Evolutionary conservation across 1,140 invertebrate genomes (phyloP), one percentile per base, ranked within the genome.

Genomic region (Drosophila sulfurigaster): DNA sequence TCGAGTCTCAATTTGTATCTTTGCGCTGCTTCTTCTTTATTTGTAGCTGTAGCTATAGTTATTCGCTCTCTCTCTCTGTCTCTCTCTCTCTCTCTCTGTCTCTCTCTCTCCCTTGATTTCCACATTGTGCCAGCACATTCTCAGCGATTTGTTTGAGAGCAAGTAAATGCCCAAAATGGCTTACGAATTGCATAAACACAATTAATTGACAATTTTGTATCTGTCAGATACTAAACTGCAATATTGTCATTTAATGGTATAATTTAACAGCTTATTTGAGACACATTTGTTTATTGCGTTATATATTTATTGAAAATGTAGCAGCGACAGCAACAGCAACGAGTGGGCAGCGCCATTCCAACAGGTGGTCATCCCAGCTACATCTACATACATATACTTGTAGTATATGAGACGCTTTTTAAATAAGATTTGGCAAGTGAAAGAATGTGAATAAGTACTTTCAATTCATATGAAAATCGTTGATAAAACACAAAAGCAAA

Each of bases 91-190:
- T 73, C 13, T 25, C 3, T 25, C 3, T 25, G 3, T 25, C 3
- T 25, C 20, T 16, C 1, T 16, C 16, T 16, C 16, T 25, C 38
- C 25, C 20, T 25, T 25, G 20, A 25, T 45, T 13, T 38, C 51
- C 58, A 45, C 58, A 58, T 41, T 54, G 52, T 58, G 59, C 59
- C 59, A 58, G 75, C 59, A 69, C 59, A 75, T 75, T 78, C 71
- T 59, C 41, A 63, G 8, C 20, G 41, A 30, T 45, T 48, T 52
- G 70, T 69, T 52, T 69, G 45, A 46, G n/a, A 46, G n/a, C 58
- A 60, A 51, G 45, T 59, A 68, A 67, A 58, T 67, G 59, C 59
- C 59, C 41, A 70, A 69, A 54, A 38, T 56, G 49, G 52, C 15
- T 57, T 20, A 56, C 28, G 15, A 70, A 70, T 70, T 63, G 62